Evolutionary conservation across 1,140 invertebrate genomes (phyloP).

Genomic region (Zaprionus africanus): DNA sequence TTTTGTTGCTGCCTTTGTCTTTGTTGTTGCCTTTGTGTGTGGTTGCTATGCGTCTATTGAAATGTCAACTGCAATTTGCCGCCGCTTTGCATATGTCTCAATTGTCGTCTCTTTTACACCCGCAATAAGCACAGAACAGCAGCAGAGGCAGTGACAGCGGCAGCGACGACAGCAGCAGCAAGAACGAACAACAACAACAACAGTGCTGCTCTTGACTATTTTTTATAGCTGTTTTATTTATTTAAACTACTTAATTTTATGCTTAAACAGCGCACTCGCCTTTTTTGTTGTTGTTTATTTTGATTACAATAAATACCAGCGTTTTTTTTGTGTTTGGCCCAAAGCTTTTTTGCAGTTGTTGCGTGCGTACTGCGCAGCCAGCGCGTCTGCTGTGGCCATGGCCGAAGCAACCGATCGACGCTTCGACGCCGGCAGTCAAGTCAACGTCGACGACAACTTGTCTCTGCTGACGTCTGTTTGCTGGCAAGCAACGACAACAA

Average conservation of each 20-base stretch:
- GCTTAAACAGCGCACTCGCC: constrained; percentile 75
- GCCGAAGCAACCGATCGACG: constrained; percentile 23
- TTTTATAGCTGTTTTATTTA: constrained; percentile 63
- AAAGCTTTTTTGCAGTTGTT: constrained; percentile 53
- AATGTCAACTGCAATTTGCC: constrained; percentile 11
- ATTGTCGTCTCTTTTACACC: constrained; percentile 4
- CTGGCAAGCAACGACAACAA: constrained; percentile 52
- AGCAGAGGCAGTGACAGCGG: too few species aligned
- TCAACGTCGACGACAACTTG: constrained; percentile 53
- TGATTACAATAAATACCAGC: constrained; percentile 64
- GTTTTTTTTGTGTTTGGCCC: constrained; percentile 50
- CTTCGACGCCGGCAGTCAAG: constrained; percentile 13
- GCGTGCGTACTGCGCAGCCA: constrained; percentile 53
- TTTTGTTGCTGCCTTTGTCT: not conserved
- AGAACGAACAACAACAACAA: constrained; percentile 31
- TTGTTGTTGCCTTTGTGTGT: not conserved
- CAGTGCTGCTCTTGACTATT: constrained; percentile 45
- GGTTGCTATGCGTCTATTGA: constrained; percentile 3
- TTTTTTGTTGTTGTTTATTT: constrained; percentile 47
- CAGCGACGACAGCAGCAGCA: not conserved
- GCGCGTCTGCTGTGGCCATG: constrained; percentile 66
- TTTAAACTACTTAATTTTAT: constrained; percentile 82
- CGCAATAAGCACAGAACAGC: not conserved
- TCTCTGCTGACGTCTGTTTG: constrained; percentile 71
- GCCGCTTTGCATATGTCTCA: not conserved